phyloP scores from a whole-genome alignment of 2,888 invertebrate genomes.

The Spisula subtruncata region DNA sequence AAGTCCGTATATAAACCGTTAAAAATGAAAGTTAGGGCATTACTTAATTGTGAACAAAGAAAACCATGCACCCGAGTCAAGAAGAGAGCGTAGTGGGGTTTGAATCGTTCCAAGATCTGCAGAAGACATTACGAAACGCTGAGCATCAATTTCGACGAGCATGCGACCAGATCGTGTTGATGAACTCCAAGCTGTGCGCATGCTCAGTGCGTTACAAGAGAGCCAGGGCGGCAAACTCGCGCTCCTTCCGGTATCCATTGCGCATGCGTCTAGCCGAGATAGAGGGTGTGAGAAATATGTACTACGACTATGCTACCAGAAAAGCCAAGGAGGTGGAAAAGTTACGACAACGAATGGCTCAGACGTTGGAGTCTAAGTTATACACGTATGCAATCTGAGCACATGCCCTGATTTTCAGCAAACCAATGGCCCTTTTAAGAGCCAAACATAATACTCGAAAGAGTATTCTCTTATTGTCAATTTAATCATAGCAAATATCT shows the following conservation, averaged over 20 bases:
- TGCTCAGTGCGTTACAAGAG: conserved; percentile 74
- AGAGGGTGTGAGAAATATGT: conserved; percentile 72
- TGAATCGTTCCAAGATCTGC: not conserved
- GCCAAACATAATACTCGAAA: not conserved
- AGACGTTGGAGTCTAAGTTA: not conserved
- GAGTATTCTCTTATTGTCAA: not conserved
- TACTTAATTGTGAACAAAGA: not conserved
- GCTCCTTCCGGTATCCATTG: conserved; percentile 78
- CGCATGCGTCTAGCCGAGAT: conserved; percentile 77
- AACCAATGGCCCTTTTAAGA: conserved; percentile 18
- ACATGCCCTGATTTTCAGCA: not conserved
- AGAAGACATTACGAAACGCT: conserved; percentile 22
- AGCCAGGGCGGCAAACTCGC: conserved; percentile 71
- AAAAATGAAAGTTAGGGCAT: not conserved
- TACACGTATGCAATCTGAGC: not conserved
- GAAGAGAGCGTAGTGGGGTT: not conserved
- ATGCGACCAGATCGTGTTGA: conserved; percentile 78
- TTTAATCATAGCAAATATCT: no score
- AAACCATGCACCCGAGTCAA: not conserved
- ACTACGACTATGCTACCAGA: conserved; percentile 67
- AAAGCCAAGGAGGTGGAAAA: conserved; percentile 50
- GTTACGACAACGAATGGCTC: conserved; percentile 33
- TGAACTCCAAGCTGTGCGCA: conserved; percentile 74
- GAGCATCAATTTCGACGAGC: conserved; percentile 65
- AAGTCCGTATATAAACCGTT: not conserved